Base-by-base conservation (phyloP, 2,113 vertebrate species). In the Caretta caretta region DNA sequence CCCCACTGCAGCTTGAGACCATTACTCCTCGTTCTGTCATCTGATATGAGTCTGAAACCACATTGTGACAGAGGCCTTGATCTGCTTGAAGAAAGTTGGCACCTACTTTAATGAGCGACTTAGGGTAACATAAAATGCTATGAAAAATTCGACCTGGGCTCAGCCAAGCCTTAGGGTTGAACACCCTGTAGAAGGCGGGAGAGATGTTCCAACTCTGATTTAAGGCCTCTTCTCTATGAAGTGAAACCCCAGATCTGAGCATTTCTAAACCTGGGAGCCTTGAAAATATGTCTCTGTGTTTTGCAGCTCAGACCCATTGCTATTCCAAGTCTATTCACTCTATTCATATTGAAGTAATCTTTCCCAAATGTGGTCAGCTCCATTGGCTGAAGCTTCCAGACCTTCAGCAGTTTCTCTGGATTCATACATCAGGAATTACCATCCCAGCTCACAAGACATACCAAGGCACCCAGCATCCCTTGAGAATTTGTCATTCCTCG, bases 351-450 rank as follows among this genome's bases (percentile, higher is more conserved):
- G 83, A 0, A 0, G 87, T 75, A 75, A 22, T 93, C 93, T 96
- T 94, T 96, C 89, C 92, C 92, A 59, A 93, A 92, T 88, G 94
- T 96, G 95, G 93, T 53, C 53, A 89, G 87, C 65, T 95, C 14
- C 57, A 93, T 69, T 78, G 54, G 81, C 57, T 96, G 90, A 42
- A 0, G 10, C 54, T 97, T 97, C 90, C 95, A 94, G 82, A 54
- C 87, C 87, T 94, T 94, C 20, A 22, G 94, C 86, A 94, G 91
- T 94, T 97, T 97, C 95, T 90, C 90, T 89, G 96, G 95, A 96
- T 95, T 97, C 65, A 85, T 91, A 51, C 48, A 87, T 79, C 57
- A 92, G 4, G 2, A 90, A 57, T 96, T 90, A 96, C 89, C 96
- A 94, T 97, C 97, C n/a, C 79, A 87, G 53, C 78, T 93, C 88